Conservation (phyloP, 2,888 invertebrate species). For the Stenodera caucasica region DNA sequence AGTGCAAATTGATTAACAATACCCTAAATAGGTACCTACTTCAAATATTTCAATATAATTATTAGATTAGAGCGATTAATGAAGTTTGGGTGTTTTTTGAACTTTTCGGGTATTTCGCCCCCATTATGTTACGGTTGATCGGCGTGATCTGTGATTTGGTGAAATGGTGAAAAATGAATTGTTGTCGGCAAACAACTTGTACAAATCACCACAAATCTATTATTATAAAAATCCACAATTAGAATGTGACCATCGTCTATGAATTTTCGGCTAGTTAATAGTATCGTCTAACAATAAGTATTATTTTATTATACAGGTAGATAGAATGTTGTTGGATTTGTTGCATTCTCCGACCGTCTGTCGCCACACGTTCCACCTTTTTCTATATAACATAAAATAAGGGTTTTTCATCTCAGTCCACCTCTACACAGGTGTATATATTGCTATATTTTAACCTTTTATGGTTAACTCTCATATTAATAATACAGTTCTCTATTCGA, state of each 20-base stretch:
- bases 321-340: constrained; percentile 52
- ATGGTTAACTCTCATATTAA: constrained; percentile 43
- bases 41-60: no score
- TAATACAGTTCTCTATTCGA: constrained; percentile 51
- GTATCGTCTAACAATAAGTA: constrained; percentile 2
- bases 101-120: background rate
- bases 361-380: constrained; percentile 49
- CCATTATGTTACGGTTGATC: background rate
- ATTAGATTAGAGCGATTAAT: no score
- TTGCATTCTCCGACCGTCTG: constrained; percentile 55
- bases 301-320: constrained; percentile 34
- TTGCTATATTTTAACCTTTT: constrained; percentile 43
- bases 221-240: constrained; percentile 11
- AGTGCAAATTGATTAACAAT: no score
- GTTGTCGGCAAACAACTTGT: constrained; percentile 36
- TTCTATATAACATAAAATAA: constrained; percentile 32
- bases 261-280: constrained; percentile 14
- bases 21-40: no score
- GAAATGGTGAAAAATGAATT: constrained; percentile 21
- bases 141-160: background rate
- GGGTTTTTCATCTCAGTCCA: constrained; percentile 32
- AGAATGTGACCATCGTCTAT: constrained; percentile 30
- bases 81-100: background rate
- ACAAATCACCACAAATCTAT: constrained; percentile 22
- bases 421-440: constrained; percentile 42